phyloP scores from a whole-genome alignment of 2,113 vertebrate genomes.

The Leucosticte australis region DNA sequence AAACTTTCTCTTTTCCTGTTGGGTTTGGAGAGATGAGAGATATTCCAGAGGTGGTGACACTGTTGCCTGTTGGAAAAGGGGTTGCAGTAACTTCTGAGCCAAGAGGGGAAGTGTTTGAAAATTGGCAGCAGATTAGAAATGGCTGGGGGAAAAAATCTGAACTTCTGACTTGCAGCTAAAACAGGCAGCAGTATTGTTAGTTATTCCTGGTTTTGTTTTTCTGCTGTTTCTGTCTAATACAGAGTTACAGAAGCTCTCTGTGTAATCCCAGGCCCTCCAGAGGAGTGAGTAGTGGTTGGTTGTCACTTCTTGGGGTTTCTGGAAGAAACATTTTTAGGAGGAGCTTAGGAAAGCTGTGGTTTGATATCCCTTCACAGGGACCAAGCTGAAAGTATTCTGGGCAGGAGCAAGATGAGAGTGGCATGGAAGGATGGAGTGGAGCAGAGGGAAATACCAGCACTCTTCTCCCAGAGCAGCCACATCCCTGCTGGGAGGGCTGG shows the following conservation, averaged over 20 bases:
- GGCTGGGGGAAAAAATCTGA: not conserved
- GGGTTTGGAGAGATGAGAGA: not conserved
- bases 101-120: conserved; percentile 53
- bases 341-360: not conserved
- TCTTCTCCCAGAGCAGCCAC: not conserved
- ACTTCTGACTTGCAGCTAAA: not conserved
- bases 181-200: conserved; percentile 15
- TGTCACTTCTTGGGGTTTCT: not conserved
- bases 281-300: not conserved
- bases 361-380: not conserved
- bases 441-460: not conserved
- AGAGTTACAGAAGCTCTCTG: not conserved
- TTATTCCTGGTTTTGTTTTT: conserved; percentile 52
- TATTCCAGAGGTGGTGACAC: not conserved
- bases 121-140: conserved; percentile 50
- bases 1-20: not conserved
- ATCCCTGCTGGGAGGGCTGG: not conserved
- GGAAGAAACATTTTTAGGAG: not conserved
- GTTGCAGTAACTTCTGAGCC: not conserved
- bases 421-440: not conserved
- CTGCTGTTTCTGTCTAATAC: not conserved
- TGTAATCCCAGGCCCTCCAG: not conserved
- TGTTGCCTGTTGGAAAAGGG: conserved; percentile 11
- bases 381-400: not conserved
- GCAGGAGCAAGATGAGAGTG: not conserved